phyloP scores from a whole-genome alignment of 2,888 invertebrate genomes.

The Epinotia bilunana region DNA sequence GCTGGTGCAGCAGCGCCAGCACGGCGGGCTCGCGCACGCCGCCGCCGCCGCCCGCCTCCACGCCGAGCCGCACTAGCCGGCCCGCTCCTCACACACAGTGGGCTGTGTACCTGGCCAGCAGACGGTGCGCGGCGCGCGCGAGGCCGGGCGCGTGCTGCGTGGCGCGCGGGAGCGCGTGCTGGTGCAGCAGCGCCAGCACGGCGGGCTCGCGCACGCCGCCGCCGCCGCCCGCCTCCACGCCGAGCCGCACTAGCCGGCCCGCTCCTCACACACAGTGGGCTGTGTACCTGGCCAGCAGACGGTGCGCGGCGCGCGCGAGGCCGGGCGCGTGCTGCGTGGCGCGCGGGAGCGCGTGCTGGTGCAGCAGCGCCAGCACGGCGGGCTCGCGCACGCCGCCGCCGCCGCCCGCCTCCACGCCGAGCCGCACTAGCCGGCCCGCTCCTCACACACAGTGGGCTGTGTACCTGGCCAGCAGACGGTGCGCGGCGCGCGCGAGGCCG shows the following conservation, averaged over 20 bases:
- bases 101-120: too few species aligned
- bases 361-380: slow-evolving; percentile 6
- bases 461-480: too few species aligned
- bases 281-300: too few species aligned
- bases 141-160: slow-evolving; percentile 67
- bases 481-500: slow-evolving; percentile 58
- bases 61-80: slow-evolving; percentile 49
- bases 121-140: slow-evolving; percentile 67
- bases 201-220: slow-evolving; percentile 69
- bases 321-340: slow-evolving; percentile 50
- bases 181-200: slow-evolving; percentile 69
- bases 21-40: slow-evolving; percentile 68
- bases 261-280: too few species aligned
- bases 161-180: slow-evolving; percentile 71
- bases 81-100: too few species aligned
- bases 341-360: slow-evolving; percentile 7
- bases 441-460: too few species aligned
- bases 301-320: slow-evolving; percentile 56
- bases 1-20: slow-evolving; percentile 70
- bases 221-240: slow-evolving; percentile 62
- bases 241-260: slow-evolving; percentile 44
- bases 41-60: not conserved
- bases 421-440: too few species aligned
- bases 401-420: slow-evolving; percentile 53
- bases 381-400: slow-evolving; percentile 55